Evolutionary conservation across 37 sponge, comb jelly and placozoan genomes (phyloP), one percentile per base, ranked within the genome.

Genomic region (Tethya wilhelma): DNA sequence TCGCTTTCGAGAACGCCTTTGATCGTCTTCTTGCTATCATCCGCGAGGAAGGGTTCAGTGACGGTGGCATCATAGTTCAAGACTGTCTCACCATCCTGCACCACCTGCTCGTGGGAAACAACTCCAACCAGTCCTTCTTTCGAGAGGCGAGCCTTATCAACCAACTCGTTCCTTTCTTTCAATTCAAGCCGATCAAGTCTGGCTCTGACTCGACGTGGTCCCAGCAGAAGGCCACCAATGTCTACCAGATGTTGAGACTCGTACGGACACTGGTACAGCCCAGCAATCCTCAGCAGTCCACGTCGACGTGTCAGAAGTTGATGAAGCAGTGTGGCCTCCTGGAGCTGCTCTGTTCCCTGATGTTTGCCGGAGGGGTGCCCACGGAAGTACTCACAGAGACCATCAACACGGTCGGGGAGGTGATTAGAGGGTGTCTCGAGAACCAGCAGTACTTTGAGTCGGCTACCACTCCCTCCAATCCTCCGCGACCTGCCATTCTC

Each of bases 1-100:
- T 97, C 9, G 97, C 97, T 20, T 97, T 97, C 82, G 97, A 97
- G 75, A 97, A 90, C 83, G 97, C 90, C 0, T 97, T 97, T 81
- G 97, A 97, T 40, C 92, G 92, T 0, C 68, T 97, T 4, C 17
- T 97, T 38, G 74, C 75, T 8, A 91, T 97, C 28, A 69, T 94
- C 17, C 73, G 53, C 19, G 85, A 73, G 11, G 97, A 97, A 68
- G 97, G 97, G 22, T 84, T 73, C 62, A 97, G 92, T 73, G 97
- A 94, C 34, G 97, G 97, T 28, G 94, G 94, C 7, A 94, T 97
- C 30, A 59, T 97, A 7, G 95, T 94, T 2, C 80, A 93, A 65
- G 97, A 97, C 67, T 97, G 97, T 45, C 62, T 97, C 37, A 31
- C 36, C 22, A 63, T 97, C 23, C 77, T 97, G 70, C 69, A 78